A percentile compares a stretch with the other conserved stretches of the same genome.
Evolutionary conservation across 2,113 vertebrate species (phyloP).

Genomic region (Catagonus wagneri): DNA sequence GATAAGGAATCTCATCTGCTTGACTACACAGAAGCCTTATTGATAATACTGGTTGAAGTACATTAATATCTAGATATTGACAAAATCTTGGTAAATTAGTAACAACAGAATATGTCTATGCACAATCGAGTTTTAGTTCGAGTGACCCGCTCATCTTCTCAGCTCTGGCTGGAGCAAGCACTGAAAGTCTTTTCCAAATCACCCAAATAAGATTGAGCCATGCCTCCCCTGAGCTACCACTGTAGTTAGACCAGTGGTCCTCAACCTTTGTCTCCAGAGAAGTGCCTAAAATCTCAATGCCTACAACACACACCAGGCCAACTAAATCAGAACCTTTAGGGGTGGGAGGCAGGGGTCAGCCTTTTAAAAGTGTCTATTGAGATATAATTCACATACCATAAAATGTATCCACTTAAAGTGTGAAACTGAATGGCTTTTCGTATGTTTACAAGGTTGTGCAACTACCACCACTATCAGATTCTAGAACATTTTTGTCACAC

Average conservation of each 20-base stretch:
- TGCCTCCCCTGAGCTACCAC: neutral
- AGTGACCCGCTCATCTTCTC: neutral
- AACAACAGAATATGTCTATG: neutral
- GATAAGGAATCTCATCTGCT: neutral
- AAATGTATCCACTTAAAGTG: neutral
- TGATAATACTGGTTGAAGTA: neutral
- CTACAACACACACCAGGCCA: neutral
- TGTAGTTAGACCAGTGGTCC: neutral
- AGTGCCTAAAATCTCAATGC: neutral
- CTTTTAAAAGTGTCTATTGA: neutral
- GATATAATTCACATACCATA: neutral
- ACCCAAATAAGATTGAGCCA: neutral
- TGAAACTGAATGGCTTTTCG: neutral
- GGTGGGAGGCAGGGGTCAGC: neutral
- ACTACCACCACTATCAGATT: no score
- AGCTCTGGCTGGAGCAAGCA: neutral
- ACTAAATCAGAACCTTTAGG: neutral
- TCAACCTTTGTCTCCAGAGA: neutral
- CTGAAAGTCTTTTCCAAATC: neutral
- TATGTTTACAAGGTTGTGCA: no score
- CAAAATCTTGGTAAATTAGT: neutral
- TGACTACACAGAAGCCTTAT: neutral
- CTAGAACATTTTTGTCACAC: no score
- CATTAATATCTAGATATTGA: neutral
- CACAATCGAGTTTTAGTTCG: neutral